These are phyloP conservation scores for Micrastur ruficollis DNA, from an alignment of 2,797 vertebrate species.

Conservation along the genomic window DNA sequence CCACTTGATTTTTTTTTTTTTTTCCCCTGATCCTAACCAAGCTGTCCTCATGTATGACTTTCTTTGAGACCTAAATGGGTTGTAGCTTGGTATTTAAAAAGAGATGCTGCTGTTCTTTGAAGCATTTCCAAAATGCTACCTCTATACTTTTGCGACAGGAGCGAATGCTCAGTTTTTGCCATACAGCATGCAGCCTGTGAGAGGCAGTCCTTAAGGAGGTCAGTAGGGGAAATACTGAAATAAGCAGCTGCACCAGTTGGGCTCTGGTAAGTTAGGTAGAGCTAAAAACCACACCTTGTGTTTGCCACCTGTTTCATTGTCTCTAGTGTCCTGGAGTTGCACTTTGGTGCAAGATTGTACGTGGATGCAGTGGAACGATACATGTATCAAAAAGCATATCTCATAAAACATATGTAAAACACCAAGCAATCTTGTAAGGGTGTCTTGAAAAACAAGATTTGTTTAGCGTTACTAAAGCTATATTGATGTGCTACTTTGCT, in stretches of 20 bases:
- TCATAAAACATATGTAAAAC: neutral
- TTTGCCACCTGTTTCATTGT: conserved; percentile 34
- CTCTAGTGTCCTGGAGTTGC: neutral
- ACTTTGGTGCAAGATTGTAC: neutral
- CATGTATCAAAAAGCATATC: neutral
- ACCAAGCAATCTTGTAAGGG: neutral
- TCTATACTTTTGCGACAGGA: neutral
- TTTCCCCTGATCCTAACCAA: neutral
- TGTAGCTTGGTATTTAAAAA: neutral
- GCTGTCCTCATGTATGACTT: neutral
- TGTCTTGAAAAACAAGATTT: conserved; percentile 2
- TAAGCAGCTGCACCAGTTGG: neutral
- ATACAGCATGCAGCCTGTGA: neutral
- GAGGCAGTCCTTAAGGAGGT: conserved; percentile 31
- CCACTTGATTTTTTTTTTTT: neutral
- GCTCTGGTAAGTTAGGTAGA: neutral
- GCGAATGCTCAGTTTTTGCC: conserved; percentile 16
- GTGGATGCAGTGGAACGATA: neutral
- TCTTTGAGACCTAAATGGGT: neutral
- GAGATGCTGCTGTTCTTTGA: conserved; percentile 37
- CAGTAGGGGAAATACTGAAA: neutral
- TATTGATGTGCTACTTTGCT: neutral
- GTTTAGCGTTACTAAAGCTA: neutral
- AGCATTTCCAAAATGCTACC: neutral
- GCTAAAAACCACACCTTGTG: neutral